Percentiles rank a stretch among this genome's conserved stretches.
Conservation (phyloP, 2,113 vertebrate genomes). For the Stigmatopora nigra region DNA sequence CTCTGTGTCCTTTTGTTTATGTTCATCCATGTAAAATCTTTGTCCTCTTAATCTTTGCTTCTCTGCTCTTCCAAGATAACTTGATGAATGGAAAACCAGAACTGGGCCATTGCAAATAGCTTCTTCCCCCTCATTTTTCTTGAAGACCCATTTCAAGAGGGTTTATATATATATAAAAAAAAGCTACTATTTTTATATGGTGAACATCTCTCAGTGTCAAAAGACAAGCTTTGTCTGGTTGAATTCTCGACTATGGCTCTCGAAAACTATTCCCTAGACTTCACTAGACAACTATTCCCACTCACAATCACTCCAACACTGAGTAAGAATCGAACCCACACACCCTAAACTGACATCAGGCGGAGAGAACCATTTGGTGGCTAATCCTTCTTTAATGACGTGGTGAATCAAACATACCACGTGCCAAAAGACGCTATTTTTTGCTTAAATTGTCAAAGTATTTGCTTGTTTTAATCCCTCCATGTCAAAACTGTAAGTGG, state of each 20-base stretch:
- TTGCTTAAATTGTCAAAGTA: too few species aligned
- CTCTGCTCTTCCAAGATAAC: conserved; percentile 20
- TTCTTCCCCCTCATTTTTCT: conserved; percentile 40
- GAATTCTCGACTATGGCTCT: conserved; percentile 18
- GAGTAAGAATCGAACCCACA: too few species aligned
- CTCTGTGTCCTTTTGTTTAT: conserved; percentile 27
- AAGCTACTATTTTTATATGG: conserved; percentile 23
- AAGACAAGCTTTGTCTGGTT: conserved; percentile 3
- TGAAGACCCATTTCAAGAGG: conserved; percentile 32
- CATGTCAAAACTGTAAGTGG: too few species aligned
- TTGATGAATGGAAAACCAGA: conserved; percentile 31
- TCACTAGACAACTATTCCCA: too few species aligned
- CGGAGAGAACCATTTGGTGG: too few species aligned
- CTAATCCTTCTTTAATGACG: too few species aligned
- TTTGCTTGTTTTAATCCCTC: too few species aligned
- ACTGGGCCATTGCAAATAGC: conserved; percentile 36
- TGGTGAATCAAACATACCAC: too few species aligned
- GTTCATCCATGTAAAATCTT: conserved; percentile 35
- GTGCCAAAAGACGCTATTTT: too few species aligned
- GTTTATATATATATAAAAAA: conserved; percentile 10
- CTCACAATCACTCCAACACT: too few species aligned
- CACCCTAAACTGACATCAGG: too few species aligned
- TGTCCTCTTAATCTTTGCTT: conserved; percentile 5
- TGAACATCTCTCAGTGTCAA: conserved; percentile 1
- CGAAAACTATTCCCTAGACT: too few species aligned